Evolutionary conservation across 2,888 invertebrate species (phyloP), one percentile per base, ranked within the genome.

Genomic region (Augochlorella aurata): DNA sequence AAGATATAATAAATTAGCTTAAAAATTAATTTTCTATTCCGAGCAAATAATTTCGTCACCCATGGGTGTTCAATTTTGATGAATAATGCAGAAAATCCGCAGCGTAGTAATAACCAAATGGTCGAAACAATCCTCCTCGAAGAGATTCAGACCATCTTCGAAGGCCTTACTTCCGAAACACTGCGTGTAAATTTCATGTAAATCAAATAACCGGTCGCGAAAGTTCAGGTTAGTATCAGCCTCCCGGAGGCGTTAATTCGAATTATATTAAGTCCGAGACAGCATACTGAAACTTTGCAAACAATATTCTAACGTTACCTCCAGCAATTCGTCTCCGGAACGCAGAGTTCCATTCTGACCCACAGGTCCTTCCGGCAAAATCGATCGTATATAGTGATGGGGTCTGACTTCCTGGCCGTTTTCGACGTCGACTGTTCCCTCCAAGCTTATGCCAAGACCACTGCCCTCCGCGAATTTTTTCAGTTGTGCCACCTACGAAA

Each of bases 381-480:
- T 98, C 74, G 98, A 98, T 88, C 99, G 96, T 92, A 99, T 99
- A 94, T 99, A 99, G 95, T 99, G 99, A 94, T 99, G 99, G 2
- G 99, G 99, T 79, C 99, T 95, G 65, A 99, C 98, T 94, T 99
- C 99, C 78, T 97, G 96, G 0, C 99, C 99, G 89, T 98, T 97
- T 94, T 99, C 99, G 74, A 99, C 99, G 93, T 99, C 99, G 61
- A 99, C 99, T 0, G 99, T 99, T 73, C 99, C 99, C 94, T 99
- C 99, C 84, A 99, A 95, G 71, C 98, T 99, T 90, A 99, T 99
- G 52, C 99, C 99, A 75, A 99, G 95, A 2, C 99, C 99, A 68
- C 96, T 96, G 65, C 98, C 98, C 90, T 97, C 96, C 91, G 97
- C 97, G 90, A 98, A 96, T 95, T 99, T 99, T 90, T 96, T 97